Percentiles rank a stretch among this genome's conserved stretches.
phyloP scores from a whole-genome alignment of 2,888 invertebrate species.

The Brenthis daphne region DNA sequence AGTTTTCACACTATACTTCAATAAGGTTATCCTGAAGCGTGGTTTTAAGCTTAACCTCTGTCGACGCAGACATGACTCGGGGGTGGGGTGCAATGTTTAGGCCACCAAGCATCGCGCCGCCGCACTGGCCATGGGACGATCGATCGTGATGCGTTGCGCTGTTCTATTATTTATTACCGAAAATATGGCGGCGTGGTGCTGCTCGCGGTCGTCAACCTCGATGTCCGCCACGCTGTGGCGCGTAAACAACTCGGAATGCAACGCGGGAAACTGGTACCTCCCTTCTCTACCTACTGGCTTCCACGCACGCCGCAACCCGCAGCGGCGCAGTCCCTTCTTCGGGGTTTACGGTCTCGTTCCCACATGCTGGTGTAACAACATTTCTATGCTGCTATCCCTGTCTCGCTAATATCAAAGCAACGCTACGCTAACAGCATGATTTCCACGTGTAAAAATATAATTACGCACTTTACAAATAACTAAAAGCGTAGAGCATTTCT shows the following conservation, averaged over 20 bases:
- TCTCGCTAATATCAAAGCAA: constrained; percentile 29
- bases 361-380: constrained; percentile 14
- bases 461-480: constrained; percentile 18
- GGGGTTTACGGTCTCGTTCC: constrained; percentile 34
- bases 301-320: constrained; percentile 35
- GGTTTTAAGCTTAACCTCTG: constrained; percentile 23
- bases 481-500: constrained; percentile 5
- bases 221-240: constrained; percentile 55
- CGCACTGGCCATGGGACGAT: constrained; percentile 67
- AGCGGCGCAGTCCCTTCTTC: constrained; percentile 27
- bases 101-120: constrained; percentile 62
- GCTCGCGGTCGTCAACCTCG: constrained; percentile 67
- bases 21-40: constrained; percentile 33
- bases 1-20: constrained; percentile 32
- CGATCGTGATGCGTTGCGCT: constrained; percentile 72
- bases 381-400: constrained; percentile 35
- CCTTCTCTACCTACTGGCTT: constrained; percentile 54
- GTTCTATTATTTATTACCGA: constrained; percentile 78
- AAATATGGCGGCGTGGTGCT: constrained; percentile 76
- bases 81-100: constrained; percentile 66
- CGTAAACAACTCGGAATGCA: constrained; percentile 69
- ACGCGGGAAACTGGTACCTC: constrained; percentile 63
- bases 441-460: constrained; percentile 45
- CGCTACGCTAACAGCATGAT: constrained; percentile 37
- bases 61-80: constrained; percentile 34